Percentiles rank a stretch among this genome's conserved stretches.
These are phyloP conservation scores for Gobio occitaniae DNA, from an alignment of 2,797 vertebrate species.

Conservation along the genomic window DNA sequence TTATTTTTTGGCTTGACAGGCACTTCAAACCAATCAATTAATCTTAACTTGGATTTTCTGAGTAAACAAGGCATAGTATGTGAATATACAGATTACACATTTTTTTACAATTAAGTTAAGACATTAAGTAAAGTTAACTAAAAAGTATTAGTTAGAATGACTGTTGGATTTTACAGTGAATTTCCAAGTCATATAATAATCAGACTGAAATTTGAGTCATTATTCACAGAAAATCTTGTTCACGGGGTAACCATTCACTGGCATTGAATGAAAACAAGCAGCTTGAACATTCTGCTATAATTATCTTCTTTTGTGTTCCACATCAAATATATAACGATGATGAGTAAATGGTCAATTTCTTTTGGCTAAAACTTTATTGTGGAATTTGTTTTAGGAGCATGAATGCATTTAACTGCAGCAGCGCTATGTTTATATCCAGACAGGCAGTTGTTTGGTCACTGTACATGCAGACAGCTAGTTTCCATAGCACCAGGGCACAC, in stretches of 20 bases:
- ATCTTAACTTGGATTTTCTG: too few species aligned
- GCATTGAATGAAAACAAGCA: background rate
- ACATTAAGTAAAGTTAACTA: too few species aligned
- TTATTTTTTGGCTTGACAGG: too few species aligned
- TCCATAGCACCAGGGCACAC: constrained; percentile 33
- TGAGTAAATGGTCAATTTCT: background rate
- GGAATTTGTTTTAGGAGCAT: background rate
- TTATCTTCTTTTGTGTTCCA: background rate
- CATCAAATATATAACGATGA: background rate
- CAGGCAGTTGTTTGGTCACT: constrained; percentile 25
- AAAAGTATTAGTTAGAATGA: too few species aligned
- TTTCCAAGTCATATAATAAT: background rate
- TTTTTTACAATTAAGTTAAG: too few species aligned
- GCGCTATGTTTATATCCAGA: constrained; percentile 8
- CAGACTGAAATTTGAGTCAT: background rate
- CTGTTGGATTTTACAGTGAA: too few species aligned
- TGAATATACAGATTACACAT: too few species aligned
- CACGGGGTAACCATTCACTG: background rate
- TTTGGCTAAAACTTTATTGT: background rate
- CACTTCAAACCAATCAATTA: too few species aligned
- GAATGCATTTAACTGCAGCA: constrained; percentile 12
- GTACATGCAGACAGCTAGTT: constrained; percentile 14
- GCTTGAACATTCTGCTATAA: background rate
- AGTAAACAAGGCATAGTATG: too few species aligned
- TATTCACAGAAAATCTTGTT: constrained; percentile 10